These are phyloP conservation scores for Antennarius striatus DNA, from an alignment of 2,113 vertebrate genomes.

Conservation along the genomic window DNA sequence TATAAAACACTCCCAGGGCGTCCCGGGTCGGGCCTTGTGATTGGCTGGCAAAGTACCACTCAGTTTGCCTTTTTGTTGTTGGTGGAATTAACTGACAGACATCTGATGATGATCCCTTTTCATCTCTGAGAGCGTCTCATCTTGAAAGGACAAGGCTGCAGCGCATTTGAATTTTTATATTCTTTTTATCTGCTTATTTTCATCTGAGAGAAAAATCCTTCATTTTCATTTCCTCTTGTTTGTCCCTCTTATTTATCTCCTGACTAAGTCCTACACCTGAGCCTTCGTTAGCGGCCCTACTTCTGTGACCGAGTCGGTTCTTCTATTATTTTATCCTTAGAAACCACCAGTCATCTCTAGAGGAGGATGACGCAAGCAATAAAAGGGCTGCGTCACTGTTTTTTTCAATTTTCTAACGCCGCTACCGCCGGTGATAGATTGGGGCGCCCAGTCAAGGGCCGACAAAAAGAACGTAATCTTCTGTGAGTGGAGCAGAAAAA, in stretches of 20 bases:
- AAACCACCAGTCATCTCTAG: too few species aligned
- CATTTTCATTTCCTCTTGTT: neutral
- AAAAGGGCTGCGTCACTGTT: too few species aligned
- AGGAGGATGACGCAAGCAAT: too few species aligned
- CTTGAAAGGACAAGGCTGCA: neutral
- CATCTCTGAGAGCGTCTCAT: constrained; percentile 5
- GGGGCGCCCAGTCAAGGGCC: constrained; percentile 64
- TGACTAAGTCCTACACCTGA: neutral
- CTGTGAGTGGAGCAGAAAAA: constrained; percentile 46
- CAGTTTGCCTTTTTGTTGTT: neutral
- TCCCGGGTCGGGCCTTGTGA: neutral
- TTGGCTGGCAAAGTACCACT: neutral
- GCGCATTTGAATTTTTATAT: neutral
- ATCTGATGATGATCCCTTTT: neutral
- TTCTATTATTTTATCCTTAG: too few species aligned
- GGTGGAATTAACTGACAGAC: neutral
- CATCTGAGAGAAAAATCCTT: neutral
- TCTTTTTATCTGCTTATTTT: neutral
- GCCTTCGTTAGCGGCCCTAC: neutral
- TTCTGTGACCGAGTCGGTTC: too few species aligned
- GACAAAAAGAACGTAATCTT: constrained; percentile 59
- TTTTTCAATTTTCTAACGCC: constrained; percentile 37
- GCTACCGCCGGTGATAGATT: constrained; percentile 63
- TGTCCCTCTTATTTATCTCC: neutral
- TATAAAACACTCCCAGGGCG: neutral